Base-by-base conservation (phyloP, 2,888 invertebrate species). In the Sphaeridia pumilis region DNA sequence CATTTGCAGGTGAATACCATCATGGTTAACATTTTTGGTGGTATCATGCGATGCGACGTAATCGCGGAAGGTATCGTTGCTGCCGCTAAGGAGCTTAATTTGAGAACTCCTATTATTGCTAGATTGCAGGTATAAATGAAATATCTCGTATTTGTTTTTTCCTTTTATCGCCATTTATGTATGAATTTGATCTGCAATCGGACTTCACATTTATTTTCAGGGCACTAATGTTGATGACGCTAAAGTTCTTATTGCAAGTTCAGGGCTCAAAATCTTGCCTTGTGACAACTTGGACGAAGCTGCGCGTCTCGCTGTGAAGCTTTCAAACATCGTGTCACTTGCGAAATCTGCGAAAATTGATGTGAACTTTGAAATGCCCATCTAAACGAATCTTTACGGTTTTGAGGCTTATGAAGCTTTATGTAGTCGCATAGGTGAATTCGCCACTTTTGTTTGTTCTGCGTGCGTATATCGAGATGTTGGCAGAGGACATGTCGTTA, bases 21-120 rank as follows among this genome's bases (percentile, higher is more conserved):
- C 67, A 74, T 94, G 69, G 94, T 95, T 10, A 95, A 95, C 72
- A 95, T 95, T 67, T 95, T 95, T 69, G 94, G 94, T 55, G 94
- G 94, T 58, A 95, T 95, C 67, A 94, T 95, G 94, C 78, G 93
- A 63, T 95, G 94, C 73, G 94, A 94, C 74, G 86, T 94, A 54
- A 94, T 95, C 69, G 94, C 94, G 17, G 88, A 93, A 71, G 94
- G 94, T 64, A 92, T 95, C 69, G 84, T 95, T 68, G 84, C 84
- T 49, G 94, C 94, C 1, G 90, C 93, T 46, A 84, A 87, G 71
- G 88, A 89, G 70, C 78, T 95, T 43, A 82, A 86, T 67, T 78
- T 95, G 54, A 87, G 85, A 72, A 84, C 92, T 67, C 94, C 94
- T 5, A 89, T 95, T 65, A 87, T 95, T 67, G 88, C 89, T 62